Evolutionary conservation across 23 tunicate genomes (phyloP).

Genomic region (Styela plicata): DNA sequence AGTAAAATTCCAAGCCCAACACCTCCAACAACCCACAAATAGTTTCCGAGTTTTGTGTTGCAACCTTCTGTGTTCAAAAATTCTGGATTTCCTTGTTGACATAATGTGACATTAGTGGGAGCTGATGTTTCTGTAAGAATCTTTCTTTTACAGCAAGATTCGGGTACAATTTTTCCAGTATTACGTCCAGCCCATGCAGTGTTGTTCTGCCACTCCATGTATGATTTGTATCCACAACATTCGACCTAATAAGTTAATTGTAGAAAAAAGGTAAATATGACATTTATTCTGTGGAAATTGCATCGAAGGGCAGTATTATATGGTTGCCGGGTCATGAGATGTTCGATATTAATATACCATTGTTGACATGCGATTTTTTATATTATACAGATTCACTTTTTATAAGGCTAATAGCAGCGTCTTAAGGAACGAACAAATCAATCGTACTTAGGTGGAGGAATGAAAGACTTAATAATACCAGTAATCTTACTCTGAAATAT

Average conservation of each 20-base stretch:
- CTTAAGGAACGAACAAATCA: too few species aligned
- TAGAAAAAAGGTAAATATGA: too few species aligned
- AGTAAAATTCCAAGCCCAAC: constrained; percentile 54
- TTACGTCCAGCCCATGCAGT: not conserved
- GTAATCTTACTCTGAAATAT: too few species aligned
- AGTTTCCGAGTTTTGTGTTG: constrained; percentile 31
- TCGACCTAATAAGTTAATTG: constrained; percentile 50
- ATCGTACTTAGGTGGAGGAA: too few species aligned
- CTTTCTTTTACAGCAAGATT: constrained; percentile 4
- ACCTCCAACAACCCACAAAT: constrained; percentile 77
- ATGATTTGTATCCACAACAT: constrained; percentile 66
- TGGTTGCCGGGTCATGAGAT: too few species aligned
- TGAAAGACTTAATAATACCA: too few species aligned
- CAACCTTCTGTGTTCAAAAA: constrained; percentile 43
- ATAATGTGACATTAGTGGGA: not conserved
- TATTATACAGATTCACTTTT: too few species aligned
- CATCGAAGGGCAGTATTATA: too few species aligned
- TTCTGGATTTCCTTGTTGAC: constrained; percentile 1
- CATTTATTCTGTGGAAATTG: too few species aligned
- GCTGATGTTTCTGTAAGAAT: not conserved
- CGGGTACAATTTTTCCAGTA: not conserved
- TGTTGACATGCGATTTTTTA: too few species aligned
- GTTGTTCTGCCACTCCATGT: not conserved
- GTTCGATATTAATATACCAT: too few species aligned
- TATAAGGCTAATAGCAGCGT: too few species aligned